Conservation (phyloP, 2,797 vertebrate species). For the Paguma larvata region DNA sequence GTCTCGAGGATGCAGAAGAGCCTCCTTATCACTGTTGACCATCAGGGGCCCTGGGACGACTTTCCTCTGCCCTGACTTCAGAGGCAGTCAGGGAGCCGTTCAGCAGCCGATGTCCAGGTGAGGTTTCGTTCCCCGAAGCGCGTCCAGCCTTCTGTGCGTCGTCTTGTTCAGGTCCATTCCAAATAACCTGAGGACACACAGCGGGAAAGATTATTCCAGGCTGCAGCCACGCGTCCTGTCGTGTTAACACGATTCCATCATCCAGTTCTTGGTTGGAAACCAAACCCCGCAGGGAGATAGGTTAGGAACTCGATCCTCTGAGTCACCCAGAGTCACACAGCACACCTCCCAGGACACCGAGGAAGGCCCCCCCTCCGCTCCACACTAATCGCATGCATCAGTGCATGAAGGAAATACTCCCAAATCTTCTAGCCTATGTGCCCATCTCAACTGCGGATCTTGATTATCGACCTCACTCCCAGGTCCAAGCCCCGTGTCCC, state of each 20-base stretch:
- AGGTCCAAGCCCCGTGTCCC: fast-evolving
- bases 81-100: neutral
- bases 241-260: too few species aligned
- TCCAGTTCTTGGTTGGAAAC: neutral
- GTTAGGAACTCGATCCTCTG: neutral
- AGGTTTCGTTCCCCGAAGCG: neutral
- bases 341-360: too few species aligned
- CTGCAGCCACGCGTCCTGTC: fast-evolving
- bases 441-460: neutral
- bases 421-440: neutral
- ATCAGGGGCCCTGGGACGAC: fast-evolving
- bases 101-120: constrained; percentile 74
- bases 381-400: neutral
- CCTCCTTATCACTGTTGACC: fast-evolving
- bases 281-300: too few species aligned
- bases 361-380: neutral
- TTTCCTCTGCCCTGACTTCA: neutral
- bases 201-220: fast-evolving
- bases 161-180: constrained; percentile 60
- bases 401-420: neutral
- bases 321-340: neutral
- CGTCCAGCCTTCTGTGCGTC: constrained; percentile 35
- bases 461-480: neutral
- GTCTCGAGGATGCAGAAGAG: neutral
- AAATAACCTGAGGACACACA: constrained; percentile 67